Evolutionary conservation across 2,888 invertebrate species (phyloP).

Genomic region (Steinernema hermaphroditum): DNA sequence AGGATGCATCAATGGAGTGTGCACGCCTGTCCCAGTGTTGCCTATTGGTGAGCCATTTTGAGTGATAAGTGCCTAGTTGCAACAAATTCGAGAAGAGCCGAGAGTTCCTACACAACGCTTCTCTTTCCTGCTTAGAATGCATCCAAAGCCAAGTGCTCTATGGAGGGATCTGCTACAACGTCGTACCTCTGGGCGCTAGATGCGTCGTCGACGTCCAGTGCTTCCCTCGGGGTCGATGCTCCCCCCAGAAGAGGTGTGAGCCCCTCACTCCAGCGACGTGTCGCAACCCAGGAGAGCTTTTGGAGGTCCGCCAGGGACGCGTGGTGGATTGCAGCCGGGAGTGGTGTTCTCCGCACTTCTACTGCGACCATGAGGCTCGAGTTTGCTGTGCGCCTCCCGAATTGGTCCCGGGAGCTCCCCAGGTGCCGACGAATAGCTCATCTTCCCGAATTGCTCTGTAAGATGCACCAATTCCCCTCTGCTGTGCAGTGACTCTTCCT

Average conservation of each 20-base stretch:
- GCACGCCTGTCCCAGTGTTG: too few relatives aligned
- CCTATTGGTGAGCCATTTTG: too few relatives aligned
- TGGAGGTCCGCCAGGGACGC: background rate
- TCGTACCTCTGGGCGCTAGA: background rate
- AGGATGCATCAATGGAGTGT: too few relatives aligned
- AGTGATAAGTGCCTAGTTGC: too few relatives aligned
- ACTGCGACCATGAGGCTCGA: background rate
- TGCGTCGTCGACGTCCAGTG: background rate
- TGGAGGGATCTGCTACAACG: background rate
- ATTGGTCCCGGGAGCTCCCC: background rate
- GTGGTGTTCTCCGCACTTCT: background rate
- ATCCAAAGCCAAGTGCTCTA: background rate
- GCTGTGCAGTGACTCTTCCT: too few relatives aligned
- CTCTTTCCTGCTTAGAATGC: background rate
- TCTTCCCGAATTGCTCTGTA: too few relatives aligned
- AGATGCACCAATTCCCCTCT: too few relatives aligned
- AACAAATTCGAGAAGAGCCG: too few relatives aligned
- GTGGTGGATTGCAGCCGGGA: background rate
- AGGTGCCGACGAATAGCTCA: background rate
- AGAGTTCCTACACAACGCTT: too few relatives aligned
- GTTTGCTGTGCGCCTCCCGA: background rate
- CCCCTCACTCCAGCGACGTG: background rate
- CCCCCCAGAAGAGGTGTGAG: background rate
- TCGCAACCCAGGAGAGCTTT: background rate
- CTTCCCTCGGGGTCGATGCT: background rate